Evolutionary conservation across 2,797 vertebrate species (phyloP), one percentile per base, ranked within the genome.

Genomic region (Emys orbicularis): DNA sequence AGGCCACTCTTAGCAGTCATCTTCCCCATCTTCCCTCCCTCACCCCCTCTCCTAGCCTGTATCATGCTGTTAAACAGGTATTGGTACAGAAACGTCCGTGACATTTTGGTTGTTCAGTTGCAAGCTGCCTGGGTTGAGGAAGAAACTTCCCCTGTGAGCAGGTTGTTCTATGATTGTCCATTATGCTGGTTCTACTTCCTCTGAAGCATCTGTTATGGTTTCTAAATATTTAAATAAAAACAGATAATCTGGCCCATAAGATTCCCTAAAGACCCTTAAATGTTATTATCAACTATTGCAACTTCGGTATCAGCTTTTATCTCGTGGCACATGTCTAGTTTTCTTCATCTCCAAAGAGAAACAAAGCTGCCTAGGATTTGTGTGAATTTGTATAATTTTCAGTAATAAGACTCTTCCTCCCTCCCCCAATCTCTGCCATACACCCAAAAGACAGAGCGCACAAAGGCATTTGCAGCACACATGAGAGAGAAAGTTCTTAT

Each of bases 211-310:
- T 10, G 31, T 88, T 79, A 53, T 68, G 53, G 25, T 8, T 85
- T 86, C 56, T 80, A 25, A 25, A 65, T 90, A 9, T 74, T 93
- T 92, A 52, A 94, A 41, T 80, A 65, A 83, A 92, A 93, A 47
- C 4, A 3, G 86, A 54, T 92, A 84, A 0, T 41, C 18, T 68
- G 31, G 6, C 11, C 31, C 86, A 1, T 85, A 27, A 61, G 27
- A 4, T 81, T 37, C 5, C 27, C 29, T 77, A 12, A 5, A 54
- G n/a, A 56, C 10, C 87, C 83, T 15, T 77, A 79, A 72, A 84
- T 76, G 41, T 47, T 44, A 74, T 47, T 74, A 74, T 44, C 37
- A 25, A 44, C 72, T 74, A 18, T 61, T 18, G 21, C 21, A 77
- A 52, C 12, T 68, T 80, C 59, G 41, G 5, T 82, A 52, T 2